phyloP scores from a whole-genome alignment of 2,113 vertebrate species.

The Penelope pileata region DNA sequence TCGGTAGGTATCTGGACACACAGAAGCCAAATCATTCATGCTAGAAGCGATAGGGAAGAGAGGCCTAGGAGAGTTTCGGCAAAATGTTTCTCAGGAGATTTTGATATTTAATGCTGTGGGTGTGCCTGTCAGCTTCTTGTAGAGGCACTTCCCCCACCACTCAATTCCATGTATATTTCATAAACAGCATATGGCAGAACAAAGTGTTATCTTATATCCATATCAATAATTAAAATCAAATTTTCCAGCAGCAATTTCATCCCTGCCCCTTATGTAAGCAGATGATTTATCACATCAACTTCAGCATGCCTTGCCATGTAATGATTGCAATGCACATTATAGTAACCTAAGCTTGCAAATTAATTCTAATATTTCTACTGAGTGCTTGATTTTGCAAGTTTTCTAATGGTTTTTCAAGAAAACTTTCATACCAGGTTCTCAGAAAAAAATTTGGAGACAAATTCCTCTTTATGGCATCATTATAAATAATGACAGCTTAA shows the following conservation, averaged over 20 bases:
- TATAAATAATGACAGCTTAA: background rate
- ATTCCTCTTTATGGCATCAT: background rate
- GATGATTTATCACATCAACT: background rate
- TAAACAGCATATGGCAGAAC: background rate
- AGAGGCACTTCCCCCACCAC: background rate
- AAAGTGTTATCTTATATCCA: background rate
- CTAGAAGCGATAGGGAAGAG: background rate
- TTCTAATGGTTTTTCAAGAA: background rate
- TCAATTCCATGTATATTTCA: background rate
- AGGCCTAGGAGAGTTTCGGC: background rate
- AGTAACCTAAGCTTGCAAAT: background rate
- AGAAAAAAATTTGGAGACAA: background rate
- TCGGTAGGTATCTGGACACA: background rate
- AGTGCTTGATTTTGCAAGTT: background rate
- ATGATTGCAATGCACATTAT: background rate
- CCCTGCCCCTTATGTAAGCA: background rate
- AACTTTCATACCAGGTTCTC: background rate
- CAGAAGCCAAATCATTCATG: background rate
- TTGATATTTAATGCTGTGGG: background rate
- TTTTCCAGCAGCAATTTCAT: background rate
- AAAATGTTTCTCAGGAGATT: background rate
- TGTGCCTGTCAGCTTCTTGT: background rate
- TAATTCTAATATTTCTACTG: background rate
- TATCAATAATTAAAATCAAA: slow-evolving; percentile 17
- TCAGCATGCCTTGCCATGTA: background rate